phyloP scores from a whole-genome alignment of 2,113 vertebrate species.

The Aplodontia rufa region DNA sequence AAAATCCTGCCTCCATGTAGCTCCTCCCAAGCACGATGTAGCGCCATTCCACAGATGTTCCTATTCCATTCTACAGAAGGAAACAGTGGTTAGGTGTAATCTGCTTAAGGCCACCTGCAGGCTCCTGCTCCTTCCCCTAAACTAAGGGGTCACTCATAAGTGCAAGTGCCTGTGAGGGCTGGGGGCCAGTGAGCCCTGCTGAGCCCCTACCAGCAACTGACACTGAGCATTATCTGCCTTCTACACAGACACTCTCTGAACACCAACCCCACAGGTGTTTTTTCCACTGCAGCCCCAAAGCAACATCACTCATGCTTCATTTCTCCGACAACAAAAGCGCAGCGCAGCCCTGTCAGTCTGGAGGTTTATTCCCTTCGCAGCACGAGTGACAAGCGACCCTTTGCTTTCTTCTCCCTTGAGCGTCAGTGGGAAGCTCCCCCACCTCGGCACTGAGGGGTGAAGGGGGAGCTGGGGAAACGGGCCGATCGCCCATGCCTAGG shows the following conservation, averaged over 20 bases:
- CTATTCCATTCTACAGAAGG: not conserved
- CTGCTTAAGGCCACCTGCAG: not conserved
- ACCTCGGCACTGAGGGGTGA: too few relatives aligned
- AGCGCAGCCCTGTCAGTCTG: too few relatives aligned
- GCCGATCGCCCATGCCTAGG: fast-evolving
- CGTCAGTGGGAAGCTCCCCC: too few relatives aligned
- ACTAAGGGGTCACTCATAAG: not conserved
- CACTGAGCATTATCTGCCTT: not conserved
- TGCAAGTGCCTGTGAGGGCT: not conserved
- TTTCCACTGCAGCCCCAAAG: too few relatives aligned
- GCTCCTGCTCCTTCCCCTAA: not conserved
- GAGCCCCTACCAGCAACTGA: not conserved
- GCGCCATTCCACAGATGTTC: too few relatives aligned
- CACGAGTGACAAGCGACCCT: too few relatives aligned
- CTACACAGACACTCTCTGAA: not conserved
- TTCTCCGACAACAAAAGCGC: too few relatives aligned
- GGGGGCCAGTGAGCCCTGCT: too few relatives aligned
- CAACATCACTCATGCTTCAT: too few relatives aligned
- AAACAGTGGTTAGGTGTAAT: not conserved
- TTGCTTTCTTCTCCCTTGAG: too few relatives aligned
- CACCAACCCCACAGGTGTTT: not conserved
- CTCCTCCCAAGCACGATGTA: not conserved
- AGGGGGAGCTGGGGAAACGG: too few relatives aligned
- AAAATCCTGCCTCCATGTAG: not conserved
- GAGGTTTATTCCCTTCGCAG: too few relatives aligned